phyloP scores from a whole-genome alignment of 2,797 vertebrate genomes.

The Hapalemur alaotrensis region DNA sequence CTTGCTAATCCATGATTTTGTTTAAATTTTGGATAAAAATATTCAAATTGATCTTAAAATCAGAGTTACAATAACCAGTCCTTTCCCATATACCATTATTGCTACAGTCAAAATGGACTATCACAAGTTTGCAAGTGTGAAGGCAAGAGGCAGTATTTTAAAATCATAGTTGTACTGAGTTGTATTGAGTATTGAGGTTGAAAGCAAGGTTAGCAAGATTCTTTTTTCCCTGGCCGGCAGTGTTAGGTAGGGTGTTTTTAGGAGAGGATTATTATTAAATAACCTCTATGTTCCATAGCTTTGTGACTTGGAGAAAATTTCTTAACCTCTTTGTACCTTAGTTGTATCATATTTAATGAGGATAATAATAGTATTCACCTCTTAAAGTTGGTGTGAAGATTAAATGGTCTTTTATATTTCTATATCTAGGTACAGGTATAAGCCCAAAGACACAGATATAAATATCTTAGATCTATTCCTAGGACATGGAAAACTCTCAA shows the following conservation, averaged over 20 bases:
- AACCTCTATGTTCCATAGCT: neutral
- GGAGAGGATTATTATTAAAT: constrained; percentile 35
- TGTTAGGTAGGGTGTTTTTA: neutral
- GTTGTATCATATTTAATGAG: constrained; percentile 28
- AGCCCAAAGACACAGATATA: neutral
- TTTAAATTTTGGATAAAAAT: constrained; percentile 18
- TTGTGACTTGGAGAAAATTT: constrained; percentile 22
- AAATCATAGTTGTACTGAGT: neutral
- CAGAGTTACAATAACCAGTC: constrained; percentile 17
- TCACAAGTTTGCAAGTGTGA: neutral
- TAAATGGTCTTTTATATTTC: neutral
- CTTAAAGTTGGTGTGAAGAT: neutral
- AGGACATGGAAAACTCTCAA: neutral
- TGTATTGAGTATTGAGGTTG: neutral
- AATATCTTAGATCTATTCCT: neutral
- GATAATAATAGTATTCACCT: neutral
- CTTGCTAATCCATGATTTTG: constrained; percentile 17
- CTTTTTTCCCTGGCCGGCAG: neutral
- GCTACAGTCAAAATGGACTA: neutral
- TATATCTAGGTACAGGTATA: neutral
- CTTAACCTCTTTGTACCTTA: constrained; percentile 24
- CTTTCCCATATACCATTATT: neutral
- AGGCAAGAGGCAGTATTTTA: neutral
- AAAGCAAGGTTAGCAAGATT: constrained; percentile 36
- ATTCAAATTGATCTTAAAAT: constrained; percentile 43